These are phyloP conservation scores for Oophaga sylvatica DNA, from an alignment of 2,797 vertebrate genomes.

Conservation along the genomic window DNA sequence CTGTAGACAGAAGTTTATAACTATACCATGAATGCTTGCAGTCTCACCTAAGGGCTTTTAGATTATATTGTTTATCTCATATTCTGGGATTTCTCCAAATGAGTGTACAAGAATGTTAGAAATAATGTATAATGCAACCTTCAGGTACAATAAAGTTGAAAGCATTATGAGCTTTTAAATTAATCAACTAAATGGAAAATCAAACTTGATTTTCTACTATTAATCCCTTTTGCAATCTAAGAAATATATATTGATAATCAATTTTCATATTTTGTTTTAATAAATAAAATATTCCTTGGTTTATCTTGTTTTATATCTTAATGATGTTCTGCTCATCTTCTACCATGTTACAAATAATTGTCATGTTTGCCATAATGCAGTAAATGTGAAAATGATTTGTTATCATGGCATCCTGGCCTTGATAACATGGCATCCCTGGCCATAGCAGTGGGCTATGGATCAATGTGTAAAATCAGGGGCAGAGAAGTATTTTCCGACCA, in stretches of 20 bases:
- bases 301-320: too few species aligned
- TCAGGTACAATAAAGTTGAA: neutral
- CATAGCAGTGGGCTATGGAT: too few species aligned
- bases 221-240: neutral
- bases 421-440: too few species aligned
- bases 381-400: too few species aligned
- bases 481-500: too few species aligned
- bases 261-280: too few species aligned
- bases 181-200: neutral
- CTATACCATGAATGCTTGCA: slow-evolving; percentile 15
- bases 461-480: too few species aligned
- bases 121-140: neutral
- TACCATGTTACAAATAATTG: too few species aligned
- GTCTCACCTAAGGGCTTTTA: slow-evolving; percentile 23
- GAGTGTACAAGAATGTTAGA: slow-evolving; percentile 2
- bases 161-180: neutral
- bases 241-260: neutral
- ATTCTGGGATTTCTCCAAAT: slow-evolving; percentile 5
- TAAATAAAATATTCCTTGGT: too few species aligned
- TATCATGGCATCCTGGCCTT: too few species aligned
- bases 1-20: slow-evolving; percentile 35
- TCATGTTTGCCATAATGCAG: too few species aligned
- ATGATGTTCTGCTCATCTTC: too few species aligned
- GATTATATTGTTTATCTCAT: slow-evolving; percentile 27
- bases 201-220: neutral